Conservation (phyloP, 2,113 vertebrate genomes). For the Phyllostomus hastatus region DNA sequence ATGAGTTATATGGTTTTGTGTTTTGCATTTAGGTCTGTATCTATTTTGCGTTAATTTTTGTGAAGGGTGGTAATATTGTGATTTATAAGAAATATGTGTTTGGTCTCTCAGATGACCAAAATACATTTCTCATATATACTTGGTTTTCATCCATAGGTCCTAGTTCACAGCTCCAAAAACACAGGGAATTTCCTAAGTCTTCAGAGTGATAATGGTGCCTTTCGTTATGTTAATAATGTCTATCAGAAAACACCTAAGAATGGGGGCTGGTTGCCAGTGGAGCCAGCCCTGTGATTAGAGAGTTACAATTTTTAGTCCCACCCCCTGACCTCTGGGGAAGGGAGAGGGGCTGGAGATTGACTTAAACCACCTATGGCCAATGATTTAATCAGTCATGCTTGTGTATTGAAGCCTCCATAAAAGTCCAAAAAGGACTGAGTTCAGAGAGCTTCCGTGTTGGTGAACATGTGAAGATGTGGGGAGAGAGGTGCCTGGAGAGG, state of each 20-base stretch:
- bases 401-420: background rate
- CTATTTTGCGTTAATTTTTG: too few relatives aligned
- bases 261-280: background rate
- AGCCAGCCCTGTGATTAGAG: background rate
- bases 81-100: too few relatives aligned
- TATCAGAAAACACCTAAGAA: background rate
- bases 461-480: background rate
- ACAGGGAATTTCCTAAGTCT: too few relatives aligned
- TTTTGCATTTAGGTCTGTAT: too few relatives aligned
- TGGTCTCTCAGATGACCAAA: background rate
- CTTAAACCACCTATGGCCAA: background rate
- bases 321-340: background rate
- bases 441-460: background rate
- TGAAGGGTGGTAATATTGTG: too few relatives aligned
- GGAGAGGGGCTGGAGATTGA: background rate
- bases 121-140: background rate
- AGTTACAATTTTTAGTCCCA: background rate
- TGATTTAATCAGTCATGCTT: background rate
- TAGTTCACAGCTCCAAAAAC: background rate
- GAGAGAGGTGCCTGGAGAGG: background rate
- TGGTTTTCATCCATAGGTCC: background rate
- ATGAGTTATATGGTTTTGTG: too few relatives aligned
- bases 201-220: background rate
- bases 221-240: background rate
- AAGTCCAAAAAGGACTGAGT: background rate